Evolutionary conservation across 2,113 vertebrate species (phyloP), one percentile per base, ranked within the genome.

Genomic region (Clarias magur): DNA sequence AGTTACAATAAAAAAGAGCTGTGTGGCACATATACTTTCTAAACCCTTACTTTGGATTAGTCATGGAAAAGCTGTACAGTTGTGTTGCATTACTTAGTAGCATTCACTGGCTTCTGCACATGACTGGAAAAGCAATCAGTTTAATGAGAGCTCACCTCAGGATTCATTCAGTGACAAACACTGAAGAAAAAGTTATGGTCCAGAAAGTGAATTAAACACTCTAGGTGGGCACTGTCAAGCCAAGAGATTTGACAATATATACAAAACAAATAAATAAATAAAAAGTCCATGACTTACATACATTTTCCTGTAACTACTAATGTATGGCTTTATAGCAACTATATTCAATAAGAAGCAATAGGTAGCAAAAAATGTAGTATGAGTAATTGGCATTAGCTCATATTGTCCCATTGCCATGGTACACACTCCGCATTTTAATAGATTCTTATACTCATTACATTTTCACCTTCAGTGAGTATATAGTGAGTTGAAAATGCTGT

Each of bases 101-200:
- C 23, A 53, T 67, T 42, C 19, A 72, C 27, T 72, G 21, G 57
- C 34, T 54, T 56, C 63, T 65, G 42, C 16, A 6, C 82, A 83
- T 54, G 82, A 53, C n/a, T 57, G 27, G 30, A 82, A 82, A 84
- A 84, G 67, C 82, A 83, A 72, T 84, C 67, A 72, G 4, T 19
- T 38, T 72, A 56, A 38, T 57, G 67, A 72, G 53, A 84, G 12
- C 27, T 84, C 11, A 84, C 53, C 34, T 82, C 12, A 82, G 59
- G 25, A 4, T 30, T 30, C 17, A 65, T 3, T 67, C 7, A 83
- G 1, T 68, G 42, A 83, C 13, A 48, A 6, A 48, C 13, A 65
- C 30, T 65, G 12, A 27, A 12, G 13, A 79, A 56, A 10, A n/a
- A 76, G 70, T 42, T 73, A 73, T 25, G 21, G 16, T 57, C 5